These are phyloP conservation scores for Sinella curviseta DNA, from an alignment of 1,140 invertebrate species.

Conservation along the genomic window DNA sequence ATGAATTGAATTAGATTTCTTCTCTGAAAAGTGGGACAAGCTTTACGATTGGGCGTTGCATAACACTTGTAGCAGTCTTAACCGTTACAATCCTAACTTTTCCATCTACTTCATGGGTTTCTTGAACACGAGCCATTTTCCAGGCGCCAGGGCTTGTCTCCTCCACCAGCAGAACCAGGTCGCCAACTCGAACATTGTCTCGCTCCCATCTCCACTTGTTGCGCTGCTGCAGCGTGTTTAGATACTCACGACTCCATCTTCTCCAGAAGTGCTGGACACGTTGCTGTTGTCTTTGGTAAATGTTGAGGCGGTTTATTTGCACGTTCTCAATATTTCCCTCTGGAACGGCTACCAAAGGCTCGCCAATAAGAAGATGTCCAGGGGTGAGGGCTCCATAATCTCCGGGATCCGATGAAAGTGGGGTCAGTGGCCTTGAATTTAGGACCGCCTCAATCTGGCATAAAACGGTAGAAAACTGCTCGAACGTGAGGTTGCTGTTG, in stretches of 20 bases:
- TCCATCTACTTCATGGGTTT: constrained; percentile 47
- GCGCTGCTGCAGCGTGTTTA: background rate
- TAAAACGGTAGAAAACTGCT: constrained; percentile 51
- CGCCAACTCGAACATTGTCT: background rate
- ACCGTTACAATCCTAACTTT: constrained; percentile 48
- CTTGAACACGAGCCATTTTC: constrained; percentile 50
- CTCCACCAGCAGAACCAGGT: background rate
- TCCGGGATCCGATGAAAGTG: constrained; percentile 51
- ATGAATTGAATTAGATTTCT: too few relatives aligned
- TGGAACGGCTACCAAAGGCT: background rate
- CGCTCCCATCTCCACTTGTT: background rate
- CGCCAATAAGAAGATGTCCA: constrained; percentile 40
- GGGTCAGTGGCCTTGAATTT: constrained; percentile 55
- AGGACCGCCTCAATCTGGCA: constrained; percentile 52
- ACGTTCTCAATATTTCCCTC: background rate
- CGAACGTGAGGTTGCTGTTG: constrained; percentile 49
- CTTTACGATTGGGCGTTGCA: background rate
- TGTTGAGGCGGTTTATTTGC: background rate
- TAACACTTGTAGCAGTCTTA: background rate
- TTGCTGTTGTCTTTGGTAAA: background rate
- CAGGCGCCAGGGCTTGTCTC: constrained; percentile 41
- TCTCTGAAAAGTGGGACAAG: background rate
- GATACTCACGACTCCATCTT: background rate
- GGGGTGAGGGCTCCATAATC: constrained; percentile 51
- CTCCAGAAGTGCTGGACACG: background rate